phyloP scores from a whole-genome alignment of 2,113 vertebrate species.

The Bostrychus sinensis region DNA sequence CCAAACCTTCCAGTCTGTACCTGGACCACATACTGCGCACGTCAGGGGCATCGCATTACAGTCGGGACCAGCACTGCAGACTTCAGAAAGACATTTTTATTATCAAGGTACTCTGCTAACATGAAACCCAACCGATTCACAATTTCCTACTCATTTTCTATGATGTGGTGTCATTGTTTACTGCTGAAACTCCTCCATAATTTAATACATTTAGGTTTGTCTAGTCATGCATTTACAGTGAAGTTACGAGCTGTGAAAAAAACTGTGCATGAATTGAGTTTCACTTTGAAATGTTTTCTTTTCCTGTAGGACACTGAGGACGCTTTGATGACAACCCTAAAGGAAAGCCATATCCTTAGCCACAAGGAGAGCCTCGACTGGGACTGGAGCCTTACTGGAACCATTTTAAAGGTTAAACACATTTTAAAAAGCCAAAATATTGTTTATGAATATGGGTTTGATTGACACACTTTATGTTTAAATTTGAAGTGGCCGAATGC shows the following conservation, averaged over 20 bases:
- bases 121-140: neutral
- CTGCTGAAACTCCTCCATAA: too few species aligned
- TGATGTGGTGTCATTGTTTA: too few species aligned
- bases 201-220: too few species aligned
- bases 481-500: slow-evolving; percentile 85
- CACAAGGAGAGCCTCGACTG: slow-evolving; percentile 89
- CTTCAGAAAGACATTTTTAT: slow-evolving; percentile 86
- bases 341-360: slow-evolving; percentile 87
- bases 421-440: too few species aligned
- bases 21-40: slow-evolving; percentile 88
- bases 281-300: too few species aligned
- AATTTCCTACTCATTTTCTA: too few species aligned
- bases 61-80: slow-evolving; percentile 82
- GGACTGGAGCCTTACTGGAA: slow-evolving; percentile 90
- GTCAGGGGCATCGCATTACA: slow-evolving; percentile 79
- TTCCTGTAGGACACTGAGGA: slow-evolving; percentile 85
- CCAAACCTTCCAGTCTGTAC: slow-evolving; percentile 88
- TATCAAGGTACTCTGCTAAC: slow-evolving; percentile 78
- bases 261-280: too few species aligned
- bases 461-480: slow-evolving; percentile 50
- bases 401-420: slow-evolving; percentile 84
- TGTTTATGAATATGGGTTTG: neutral
- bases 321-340: slow-evolving; percentile 84
- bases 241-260: too few species aligned
- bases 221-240: too few species aligned